These are phyloP conservation scores for Choristoneura fumiferana DNA, from an alignment of 1,140 invertebrate genomes.

Conservation along the genomic window DNA sequence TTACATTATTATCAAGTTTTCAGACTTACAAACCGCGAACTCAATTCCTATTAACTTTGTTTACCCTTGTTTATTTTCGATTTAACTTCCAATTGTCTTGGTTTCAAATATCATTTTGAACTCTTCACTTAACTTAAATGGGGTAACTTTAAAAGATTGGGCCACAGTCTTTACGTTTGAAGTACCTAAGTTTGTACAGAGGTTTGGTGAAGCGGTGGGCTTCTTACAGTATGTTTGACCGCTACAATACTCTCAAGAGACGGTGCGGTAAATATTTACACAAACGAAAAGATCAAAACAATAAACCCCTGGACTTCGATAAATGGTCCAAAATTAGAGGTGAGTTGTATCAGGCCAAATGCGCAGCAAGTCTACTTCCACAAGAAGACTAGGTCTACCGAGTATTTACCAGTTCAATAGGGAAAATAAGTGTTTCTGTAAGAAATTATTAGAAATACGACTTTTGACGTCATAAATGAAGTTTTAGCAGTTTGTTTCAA, in stretches of 20 bases:
- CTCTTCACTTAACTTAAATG: constrained; percentile 6
- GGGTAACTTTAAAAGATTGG: constrained; percentile 13
- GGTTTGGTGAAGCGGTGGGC: not conserved
- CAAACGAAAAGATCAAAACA: constrained; percentile 4
- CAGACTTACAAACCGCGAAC: not conserved
- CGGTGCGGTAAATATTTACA: constrained; percentile 9
- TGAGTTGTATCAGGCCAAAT: too few relatives aligned
- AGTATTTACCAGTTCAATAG: too few relatives aligned
- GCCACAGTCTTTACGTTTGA: not conserved
- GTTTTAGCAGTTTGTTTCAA: too few relatives aligned
- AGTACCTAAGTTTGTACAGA: not conserved
- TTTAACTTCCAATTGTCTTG: not conserved
- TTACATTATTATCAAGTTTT: not conserved
- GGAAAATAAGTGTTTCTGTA: too few relatives aligned
- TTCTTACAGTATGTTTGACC: constrained; percentile 1
- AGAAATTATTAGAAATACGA: too few relatives aligned
- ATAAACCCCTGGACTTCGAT: not conserved
- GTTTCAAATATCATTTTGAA: constrained; percentile 6
- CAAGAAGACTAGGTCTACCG: too few relatives aligned
- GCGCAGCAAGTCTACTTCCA: too few relatives aligned
- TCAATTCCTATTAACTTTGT: not conserved
- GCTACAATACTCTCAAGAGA: constrained; percentile 9
- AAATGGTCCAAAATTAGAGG: not conserved
- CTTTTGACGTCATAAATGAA: too few relatives aligned
- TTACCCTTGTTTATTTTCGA: not conserved